Percentiles rank a stretch among this genome's conserved stretches.
Evolutionary conservation across 30 jellyfish, hydroid and myxozoan species (phyloP).

Genomic region (Cassiopea xamachana): DNA sequence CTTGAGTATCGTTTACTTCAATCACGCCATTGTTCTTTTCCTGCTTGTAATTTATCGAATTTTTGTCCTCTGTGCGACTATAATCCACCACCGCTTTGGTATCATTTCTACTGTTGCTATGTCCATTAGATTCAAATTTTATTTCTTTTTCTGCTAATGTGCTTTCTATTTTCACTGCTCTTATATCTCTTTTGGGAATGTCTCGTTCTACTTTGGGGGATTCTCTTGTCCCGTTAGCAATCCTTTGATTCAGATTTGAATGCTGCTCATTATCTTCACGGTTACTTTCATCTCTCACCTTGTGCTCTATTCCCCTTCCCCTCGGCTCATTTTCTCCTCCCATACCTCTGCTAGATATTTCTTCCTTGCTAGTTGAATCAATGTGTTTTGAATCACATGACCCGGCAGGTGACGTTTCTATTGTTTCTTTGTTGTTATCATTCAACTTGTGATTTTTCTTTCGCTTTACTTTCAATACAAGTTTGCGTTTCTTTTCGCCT

Average conservation of each 20-base stretch:
- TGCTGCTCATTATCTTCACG: not conserved
- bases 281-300: not conserved
- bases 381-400: constrained; percentile 29
- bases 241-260: not conserved
- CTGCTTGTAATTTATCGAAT: not conserved
- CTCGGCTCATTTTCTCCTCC: not conserved
- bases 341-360: not conserved
- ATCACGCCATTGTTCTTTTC: not conserved
- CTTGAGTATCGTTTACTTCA: not conserved
- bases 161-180: not conserved
- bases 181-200: not conserved
- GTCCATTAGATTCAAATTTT: not conserved
- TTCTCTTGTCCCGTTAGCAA: not conserved
- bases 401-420: constrained; percentile 48
- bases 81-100: not conserved
- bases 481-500: constrained; percentile 71
- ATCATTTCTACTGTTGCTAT: not conserved
- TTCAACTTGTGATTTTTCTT: constrained; percentile 20
- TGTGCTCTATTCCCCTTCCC: not conserved
- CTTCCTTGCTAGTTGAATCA: not conserved
- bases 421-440: not conserved
- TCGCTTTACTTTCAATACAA: constrained; percentile 70
- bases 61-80: not conserved
- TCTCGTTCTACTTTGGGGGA: not conserved
- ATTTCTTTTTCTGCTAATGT: not conserved